These are phyloP conservation scores for Germaria angustata DNA, from an alignment of 2,888 invertebrate species.

Conservation along the genomic window DNA sequence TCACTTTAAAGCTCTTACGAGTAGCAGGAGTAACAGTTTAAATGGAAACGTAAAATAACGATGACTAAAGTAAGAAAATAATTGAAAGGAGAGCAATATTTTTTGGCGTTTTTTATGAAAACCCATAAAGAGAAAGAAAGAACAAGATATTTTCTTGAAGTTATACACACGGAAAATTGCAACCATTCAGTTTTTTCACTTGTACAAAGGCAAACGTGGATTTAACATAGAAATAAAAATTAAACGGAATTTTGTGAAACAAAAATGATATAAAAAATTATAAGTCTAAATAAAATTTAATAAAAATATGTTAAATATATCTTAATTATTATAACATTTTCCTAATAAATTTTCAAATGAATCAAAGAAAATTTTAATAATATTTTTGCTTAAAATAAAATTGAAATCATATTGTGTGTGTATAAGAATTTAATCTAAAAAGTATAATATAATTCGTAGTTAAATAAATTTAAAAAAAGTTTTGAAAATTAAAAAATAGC, in stretches of 20 bases:
- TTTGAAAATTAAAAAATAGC: background rate
- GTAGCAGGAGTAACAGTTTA: constrained; percentile 3
- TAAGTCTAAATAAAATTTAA: constrained; percentile 50
- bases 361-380: background rate
- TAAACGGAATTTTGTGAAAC: constrained; percentile 56
- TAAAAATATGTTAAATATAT: background rate
- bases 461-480: background rate
- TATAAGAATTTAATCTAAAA: constrained; percentile 4
- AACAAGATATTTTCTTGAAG: constrained; percentile 68
- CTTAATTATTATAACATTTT: background rate
- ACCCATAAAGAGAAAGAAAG: background rate
- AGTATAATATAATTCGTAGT: background rate
- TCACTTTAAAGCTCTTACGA: background rate
- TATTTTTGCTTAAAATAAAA: constrained; percentile 11
- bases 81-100: constrained; percentile 49
- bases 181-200: constrained; percentile 73
- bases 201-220: constrained; percentile 70
- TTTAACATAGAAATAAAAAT: constrained; percentile 37
- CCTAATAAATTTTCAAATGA: background rate
- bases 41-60: constrained; percentile 48
- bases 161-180: constrained; percentile 77
- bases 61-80: constrained; percentile 32
- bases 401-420: constrained; percentile 15
- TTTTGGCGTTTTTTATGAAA: background rate
- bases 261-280: constrained; percentile 50